phyloP scores from a whole-genome alignment of 2,113 vertebrate species.

The Collichthys lucidus region DNA sequence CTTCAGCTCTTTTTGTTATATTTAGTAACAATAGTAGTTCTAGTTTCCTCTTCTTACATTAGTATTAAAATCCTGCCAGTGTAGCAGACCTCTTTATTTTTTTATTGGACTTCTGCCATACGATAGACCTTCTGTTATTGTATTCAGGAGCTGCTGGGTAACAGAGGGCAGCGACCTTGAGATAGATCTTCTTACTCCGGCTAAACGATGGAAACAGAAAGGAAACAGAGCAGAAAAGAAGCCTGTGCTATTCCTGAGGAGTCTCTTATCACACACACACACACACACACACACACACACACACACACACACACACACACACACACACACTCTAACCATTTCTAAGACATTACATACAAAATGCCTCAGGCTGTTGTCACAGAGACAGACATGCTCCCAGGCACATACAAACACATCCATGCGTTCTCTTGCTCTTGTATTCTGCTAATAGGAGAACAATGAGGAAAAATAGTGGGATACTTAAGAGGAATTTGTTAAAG shows the following conservation, averaged over 20 bases:
- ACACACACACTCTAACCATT: conserved; percentile 44
- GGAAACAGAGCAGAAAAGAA: conserved; percentile 75
- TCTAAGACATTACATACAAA: conserved; percentile 70
- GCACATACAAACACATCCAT: conserved; percentile 61
- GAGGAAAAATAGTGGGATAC: not conserved
- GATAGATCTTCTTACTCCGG: conserved; percentile 64
- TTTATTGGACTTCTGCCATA: conserved; percentile 45
- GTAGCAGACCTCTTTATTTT: conserved; percentile 32
- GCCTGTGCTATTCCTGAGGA: conserved; percentile 36
- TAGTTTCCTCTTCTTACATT: conserved; percentile 5
- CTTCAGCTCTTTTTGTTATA: not conserved
- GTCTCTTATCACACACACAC: conserved; percentile 28
- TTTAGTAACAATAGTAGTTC: not conserved
- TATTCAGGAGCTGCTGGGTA: conserved; percentile 49
- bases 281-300: conserved; percentile 22
- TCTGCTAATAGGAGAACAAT: not conserved
- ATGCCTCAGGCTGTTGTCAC: conserved; percentile 78
- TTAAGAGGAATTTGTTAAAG: not conserved
- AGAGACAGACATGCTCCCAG: conserved; percentile 70
- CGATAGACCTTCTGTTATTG: conserved; percentile 44
- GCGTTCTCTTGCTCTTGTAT: not conserved
- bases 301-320: no score
- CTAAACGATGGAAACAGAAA: conserved; percentile 76
- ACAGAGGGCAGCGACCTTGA: conserved; percentile 72
- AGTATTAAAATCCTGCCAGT: conserved; percentile 6